Conservation (phyloP, 2,113 vertebrate species). For the Chaetorhynchus papuensis region DNA sequence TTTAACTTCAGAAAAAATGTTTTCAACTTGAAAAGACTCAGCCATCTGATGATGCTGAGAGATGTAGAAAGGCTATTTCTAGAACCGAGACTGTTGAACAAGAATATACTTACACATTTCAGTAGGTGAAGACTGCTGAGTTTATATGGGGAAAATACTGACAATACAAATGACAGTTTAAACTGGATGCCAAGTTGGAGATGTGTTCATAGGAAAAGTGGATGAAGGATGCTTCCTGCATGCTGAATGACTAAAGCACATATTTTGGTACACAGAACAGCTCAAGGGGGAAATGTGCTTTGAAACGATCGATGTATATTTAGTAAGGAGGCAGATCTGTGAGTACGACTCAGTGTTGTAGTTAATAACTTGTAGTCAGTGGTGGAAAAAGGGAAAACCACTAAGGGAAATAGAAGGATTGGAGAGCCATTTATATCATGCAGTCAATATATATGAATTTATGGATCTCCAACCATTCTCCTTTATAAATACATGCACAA, state of each 20-base stretch:
- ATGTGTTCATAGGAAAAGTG: not conserved
- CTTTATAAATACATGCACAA: not conserved
- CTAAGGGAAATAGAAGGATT: not conserved
- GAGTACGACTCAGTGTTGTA: not conserved
- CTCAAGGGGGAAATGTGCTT: not conserved
- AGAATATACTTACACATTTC: slow-evolving; percentile 1
- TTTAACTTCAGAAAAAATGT: not conserved
- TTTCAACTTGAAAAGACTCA: not conserved
- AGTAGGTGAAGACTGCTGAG: slow-evolving; percentile 8
- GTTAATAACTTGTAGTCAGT: not conserved
- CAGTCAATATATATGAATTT: not conserved
- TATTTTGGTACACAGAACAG: not conserved
- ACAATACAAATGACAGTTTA: slow-evolving; percentile 5
- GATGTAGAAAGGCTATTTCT: slow-evolving; percentile 14
- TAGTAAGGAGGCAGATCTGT: not conserved
- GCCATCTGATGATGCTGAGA: not conserved
- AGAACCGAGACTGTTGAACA: not conserved
- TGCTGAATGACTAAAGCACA: not conserved
- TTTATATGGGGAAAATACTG: not conserved
- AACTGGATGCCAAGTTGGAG: not conserved
- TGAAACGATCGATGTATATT: not conserved
- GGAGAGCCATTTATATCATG: not conserved
- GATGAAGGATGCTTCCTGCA: not conserved
- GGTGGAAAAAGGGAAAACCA: not conserved
- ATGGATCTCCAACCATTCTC: not conserved